Conservation (phyloP, 2,888 invertebrate genomes). For the Frankliniella intonsa region DNA sequence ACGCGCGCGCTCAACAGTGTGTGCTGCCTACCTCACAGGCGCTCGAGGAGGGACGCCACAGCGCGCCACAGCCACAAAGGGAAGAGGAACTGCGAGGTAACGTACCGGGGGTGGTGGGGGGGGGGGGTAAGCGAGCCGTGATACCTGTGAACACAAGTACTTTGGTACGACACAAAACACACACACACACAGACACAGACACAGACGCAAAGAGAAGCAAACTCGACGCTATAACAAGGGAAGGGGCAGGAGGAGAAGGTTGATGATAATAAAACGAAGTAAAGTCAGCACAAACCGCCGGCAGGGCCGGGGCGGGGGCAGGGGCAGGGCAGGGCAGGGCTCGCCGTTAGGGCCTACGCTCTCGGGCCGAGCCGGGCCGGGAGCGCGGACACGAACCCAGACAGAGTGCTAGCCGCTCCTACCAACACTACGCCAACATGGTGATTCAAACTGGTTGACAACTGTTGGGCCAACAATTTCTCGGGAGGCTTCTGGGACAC, state of each 20-base stretch:
- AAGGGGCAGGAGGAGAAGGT: background rate
- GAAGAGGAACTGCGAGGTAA: background rate
- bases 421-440: background rate
- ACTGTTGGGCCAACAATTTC: slow-evolving; percentile 4
- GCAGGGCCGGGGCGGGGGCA: background rate
- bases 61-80: background rate
- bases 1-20: background rate
- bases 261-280: slow-evolving; percentile 4
- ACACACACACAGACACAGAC: background rate
- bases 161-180: slow-evolving; percentile 19
- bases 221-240: slow-evolving; percentile 2
- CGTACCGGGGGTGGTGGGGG: background rate
- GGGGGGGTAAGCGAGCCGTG: background rate
- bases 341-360: background rate
- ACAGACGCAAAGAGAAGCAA: slow-evolving; percentile 12
- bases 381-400: background rate
- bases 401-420: background rate
- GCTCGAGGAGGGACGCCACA: background rate
- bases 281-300: background rate
- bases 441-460: slow-evolving; percentile 19
- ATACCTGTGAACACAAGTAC: slow-evolving; percentile 16
- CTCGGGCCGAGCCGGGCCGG: background rate
- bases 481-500: background rate
- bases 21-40: background rate
- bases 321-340: too few species aligned